phyloP scores from a whole-genome alignment of 92 coral and sea anemone genomes.

The Plumapathes pennacea region DNA sequence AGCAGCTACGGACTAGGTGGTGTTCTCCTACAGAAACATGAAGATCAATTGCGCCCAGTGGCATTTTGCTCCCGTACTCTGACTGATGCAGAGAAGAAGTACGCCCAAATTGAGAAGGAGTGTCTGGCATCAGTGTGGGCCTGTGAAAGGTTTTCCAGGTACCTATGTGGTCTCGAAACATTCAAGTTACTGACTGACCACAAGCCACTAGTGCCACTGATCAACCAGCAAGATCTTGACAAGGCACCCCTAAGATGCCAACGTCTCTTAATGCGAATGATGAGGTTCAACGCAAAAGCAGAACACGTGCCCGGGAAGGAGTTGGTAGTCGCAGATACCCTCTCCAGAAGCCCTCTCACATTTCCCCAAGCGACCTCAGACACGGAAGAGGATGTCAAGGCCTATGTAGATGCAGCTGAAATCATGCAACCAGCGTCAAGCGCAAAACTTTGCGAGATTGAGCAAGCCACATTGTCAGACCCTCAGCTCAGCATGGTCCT shows the following conservation, averaged over 20 bases:
- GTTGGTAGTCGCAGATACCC: constrained; percentile 50
- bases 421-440: constrained; percentile 20
- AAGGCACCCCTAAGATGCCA: constrained; percentile 52
- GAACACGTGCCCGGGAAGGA: constrained; percentile 53
- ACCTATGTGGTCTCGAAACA: constrained; percentile 40
- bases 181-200: constrained; percentile 58
- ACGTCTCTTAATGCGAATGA: constrained; percentile 59
- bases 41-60: constrained; percentile 10
- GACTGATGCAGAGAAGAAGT: constrained; percentile 19
- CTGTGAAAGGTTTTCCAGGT: constrained; percentile 54
- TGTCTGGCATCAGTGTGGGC: constrained; percentile 63
- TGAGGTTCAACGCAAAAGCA: constrained; percentile 43
- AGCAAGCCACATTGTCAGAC: constrained; percentile 12
- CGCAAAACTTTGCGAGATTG: constrained; percentile 19
- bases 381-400: constrained; percentile 21
- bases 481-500: constrained; percentile 14
- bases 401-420: constrained; percentile 12
- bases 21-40: constrained; percentile 30
- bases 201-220: constrained; percentile 58
- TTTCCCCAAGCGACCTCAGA: neutral
- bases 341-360: constrained; percentile 36
- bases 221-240: constrained; percentile 32
- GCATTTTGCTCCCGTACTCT: constrained; percentile 29
- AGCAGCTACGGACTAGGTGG: constrained; percentile 44
- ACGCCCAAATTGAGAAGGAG: constrained; percentile 39